A percentile compares a stretch with the other conserved stretches of the same genome.
These are phyloP conservation scores for Taphrorychus bicolor DNA, from an alignment of 2,888 invertebrate species.

Conservation along the genomic window DNA sequence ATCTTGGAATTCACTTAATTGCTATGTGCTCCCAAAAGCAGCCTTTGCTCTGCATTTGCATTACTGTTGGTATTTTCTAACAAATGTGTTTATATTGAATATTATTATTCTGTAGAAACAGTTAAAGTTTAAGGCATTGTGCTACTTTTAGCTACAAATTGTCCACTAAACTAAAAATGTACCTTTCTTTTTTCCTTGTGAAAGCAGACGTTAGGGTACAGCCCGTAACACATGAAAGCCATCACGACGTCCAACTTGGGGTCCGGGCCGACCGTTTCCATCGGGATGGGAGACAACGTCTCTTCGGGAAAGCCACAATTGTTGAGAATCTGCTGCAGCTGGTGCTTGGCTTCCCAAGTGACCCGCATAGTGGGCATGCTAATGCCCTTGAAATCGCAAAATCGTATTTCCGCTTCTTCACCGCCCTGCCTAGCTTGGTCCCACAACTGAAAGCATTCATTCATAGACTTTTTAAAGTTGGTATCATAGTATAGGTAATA, in stretches of 20 bases:
- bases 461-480: background rate
- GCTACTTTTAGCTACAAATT: no score
- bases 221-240: slow-evolving; percentile 86
- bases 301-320: slow-evolving; percentile 90
- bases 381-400: slow-evolving; percentile 87
- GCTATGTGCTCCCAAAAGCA: no score
- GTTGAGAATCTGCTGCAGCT: slow-evolving; percentile 66
- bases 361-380: slow-evolving; percentile 89
- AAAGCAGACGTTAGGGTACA: slow-evolving; percentile 96
- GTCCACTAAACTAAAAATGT: no score
- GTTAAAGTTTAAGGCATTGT: no score
- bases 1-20: no score
- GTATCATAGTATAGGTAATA: no score
- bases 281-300: slow-evolving; percentile 74
- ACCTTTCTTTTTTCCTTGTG: slow-evolving; percentile 95
- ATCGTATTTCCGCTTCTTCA: slow-evolving; percentile 78
- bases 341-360: slow-evolving; percentile 88
- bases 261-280: slow-evolving; percentile 81
- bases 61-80: no score
- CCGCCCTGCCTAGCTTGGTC: slow-evolving; percentile 72
- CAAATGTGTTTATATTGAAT: no score
- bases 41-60: no score
- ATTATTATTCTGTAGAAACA: no score
- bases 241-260: slow-evolving; percentile 82
- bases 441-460: slow-evolving; percentile 73